Evolutionary conservation across 2,888 invertebrate genomes (phyloP).

Genomic region (Drosophila mercatorum): DNA sequence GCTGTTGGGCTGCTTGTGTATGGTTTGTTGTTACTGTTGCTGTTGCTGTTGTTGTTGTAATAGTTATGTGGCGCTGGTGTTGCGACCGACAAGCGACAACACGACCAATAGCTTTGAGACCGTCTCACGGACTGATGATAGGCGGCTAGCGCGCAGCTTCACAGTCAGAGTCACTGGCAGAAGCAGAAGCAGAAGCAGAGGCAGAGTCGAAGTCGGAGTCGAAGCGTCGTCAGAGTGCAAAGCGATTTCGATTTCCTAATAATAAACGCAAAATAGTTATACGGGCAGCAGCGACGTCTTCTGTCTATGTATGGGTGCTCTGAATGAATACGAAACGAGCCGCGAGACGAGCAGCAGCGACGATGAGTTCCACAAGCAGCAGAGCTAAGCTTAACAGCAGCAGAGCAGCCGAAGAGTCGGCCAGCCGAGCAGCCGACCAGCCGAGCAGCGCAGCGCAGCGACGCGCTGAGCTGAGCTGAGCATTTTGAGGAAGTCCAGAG

Average conservation of each 20-base stretch:
- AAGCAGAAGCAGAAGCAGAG: constrained; percentile 36
- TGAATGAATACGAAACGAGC: constrained; percentile 76
- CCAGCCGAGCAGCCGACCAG: background rate
- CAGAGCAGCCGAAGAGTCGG: constrained; percentile 18
- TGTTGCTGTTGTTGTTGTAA: constrained; percentile 20
- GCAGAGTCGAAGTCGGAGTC: constrained; percentile 24
- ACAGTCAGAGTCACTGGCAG: constrained; percentile 54
- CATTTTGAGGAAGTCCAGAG: constrained; percentile 65
- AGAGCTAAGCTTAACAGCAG: constrained; percentile 17
- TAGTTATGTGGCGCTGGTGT: constrained; percentile 38
- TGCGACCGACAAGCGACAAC: constrained; percentile 76
- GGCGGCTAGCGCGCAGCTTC: constrained; percentile 70
- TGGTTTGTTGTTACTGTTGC: background rate
- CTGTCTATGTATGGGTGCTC: constrained; percentile 75
- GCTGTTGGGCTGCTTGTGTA: constrained; percentile 18
- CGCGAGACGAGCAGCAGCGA: constrained; percentile 48
- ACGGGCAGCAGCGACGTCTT: constrained; percentile 62
- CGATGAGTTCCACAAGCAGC: constrained; percentile 55
- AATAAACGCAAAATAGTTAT: constrained; percentile 79
- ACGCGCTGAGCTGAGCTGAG: constrained; percentile 12
- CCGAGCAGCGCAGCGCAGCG: constrained; percentile 5
- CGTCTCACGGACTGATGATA: constrained; percentile 82
- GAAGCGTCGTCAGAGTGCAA: constrained; percentile 51
- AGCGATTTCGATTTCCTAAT: constrained; percentile 78
- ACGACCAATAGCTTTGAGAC: constrained; percentile 82